Base-by-base conservation (phyloP, 2,888 invertebrate genomes). In the Cyaniris semiargus region DNA sequence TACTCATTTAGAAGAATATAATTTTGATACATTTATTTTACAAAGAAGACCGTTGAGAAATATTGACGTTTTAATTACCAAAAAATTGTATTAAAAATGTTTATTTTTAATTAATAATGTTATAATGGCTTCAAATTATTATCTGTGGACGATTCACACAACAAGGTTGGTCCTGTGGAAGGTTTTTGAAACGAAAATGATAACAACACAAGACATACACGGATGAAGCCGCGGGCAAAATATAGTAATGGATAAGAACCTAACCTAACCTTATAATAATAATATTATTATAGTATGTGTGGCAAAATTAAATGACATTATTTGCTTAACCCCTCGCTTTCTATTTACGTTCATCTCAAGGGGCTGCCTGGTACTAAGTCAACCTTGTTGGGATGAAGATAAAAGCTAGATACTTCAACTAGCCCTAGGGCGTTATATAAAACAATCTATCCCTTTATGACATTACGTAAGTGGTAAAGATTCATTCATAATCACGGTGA, bases 281-380 rank as follows among this genome's bases (percentile, higher is more conserved):
- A 27, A 6, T 31, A 27, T 1, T 60, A 23, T 18, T 6, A 21
- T 66, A 23, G 60, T 15, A 21, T 60, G 21, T 27, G 66, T 66
- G 66, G 23, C 15, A 15, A 27, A 66, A 27, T 66, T 66, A 21
- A 27, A 27, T 27, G 18, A 27, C 23, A 4, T 31, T 27, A 27
- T 66, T 66, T 66, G 27, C 18, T 27, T 66, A 27, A 66, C 18
- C 27, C 66, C 66, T 66, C 66, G 15, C 66, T 60, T 23, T 13
- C 60, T 60, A 60, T 60, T 60, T 60, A 60, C 8, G 66, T 66
- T 66, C 66, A 27, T 66, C 27, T 66, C 27, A 66, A 66, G 31
- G 66, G 27, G 23, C 15, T 27, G 15, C 15, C 6, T 18, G 15
- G 66, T 66, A 66, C 27, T 66, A 31, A 15, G 66, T 66, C 66